phyloP scores from a whole-genome alignment of 2,113 vertebrate genomes.

The Sclerurus mexicanus region DNA sequence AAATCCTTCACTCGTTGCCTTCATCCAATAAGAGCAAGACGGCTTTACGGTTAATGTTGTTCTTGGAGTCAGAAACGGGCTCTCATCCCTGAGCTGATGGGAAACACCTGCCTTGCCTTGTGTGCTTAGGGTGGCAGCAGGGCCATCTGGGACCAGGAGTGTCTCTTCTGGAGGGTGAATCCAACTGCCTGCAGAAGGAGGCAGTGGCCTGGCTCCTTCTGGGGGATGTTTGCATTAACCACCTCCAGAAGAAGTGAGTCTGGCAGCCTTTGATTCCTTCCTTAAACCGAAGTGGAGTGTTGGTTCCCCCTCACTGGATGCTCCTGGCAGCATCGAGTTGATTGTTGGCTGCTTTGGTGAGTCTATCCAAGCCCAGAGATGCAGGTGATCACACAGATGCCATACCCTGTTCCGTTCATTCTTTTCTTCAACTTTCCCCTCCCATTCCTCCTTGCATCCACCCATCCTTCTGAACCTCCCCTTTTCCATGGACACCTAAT shows the following conservation, averaged over 20 bases:
- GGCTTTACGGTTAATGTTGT: background rate
- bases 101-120: background rate
- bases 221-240: background rate
- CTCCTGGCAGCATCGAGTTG: background rate
- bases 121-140: background rate
- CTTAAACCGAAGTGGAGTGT: background rate
- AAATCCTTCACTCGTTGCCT: background rate
- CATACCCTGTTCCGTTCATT: background rate
- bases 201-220: background rate
- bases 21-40: background rate
- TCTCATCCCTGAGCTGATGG: fast-evolving
- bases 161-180: background rate
- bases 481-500: fast-evolving
- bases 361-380: background rate
- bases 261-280: background rate
- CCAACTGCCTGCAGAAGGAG: background rate
- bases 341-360: fast-evolving
- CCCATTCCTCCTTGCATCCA: background rate
- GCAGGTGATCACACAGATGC: background rate
- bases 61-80: fast-evolving
- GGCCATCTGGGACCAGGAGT: background rate
- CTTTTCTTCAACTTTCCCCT: background rate
- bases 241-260: background rate
- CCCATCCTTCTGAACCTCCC: background rate
- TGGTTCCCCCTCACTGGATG: background rate